Conservation (phyloP, 2,113 vertebrate species). For the Nanorana parkeri region DNA sequence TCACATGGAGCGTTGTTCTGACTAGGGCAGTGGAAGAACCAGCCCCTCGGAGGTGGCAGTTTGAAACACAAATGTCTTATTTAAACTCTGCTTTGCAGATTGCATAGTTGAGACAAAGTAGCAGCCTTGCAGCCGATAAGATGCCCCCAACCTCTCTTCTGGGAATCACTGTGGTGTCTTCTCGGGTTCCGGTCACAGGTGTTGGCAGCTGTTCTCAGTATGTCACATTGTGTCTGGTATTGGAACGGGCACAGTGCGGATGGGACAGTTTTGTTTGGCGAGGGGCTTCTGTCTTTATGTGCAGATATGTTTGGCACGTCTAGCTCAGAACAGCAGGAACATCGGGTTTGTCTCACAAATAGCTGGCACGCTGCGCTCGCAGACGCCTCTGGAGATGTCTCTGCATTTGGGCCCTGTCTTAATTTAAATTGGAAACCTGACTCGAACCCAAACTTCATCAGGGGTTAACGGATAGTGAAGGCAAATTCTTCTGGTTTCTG, state of each 20-base stretch:
- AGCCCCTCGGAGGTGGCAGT: too few relatives aligned
- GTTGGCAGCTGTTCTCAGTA: constrained; percentile 28
- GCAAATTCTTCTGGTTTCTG: constrained; percentile 51
- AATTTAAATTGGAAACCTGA: constrained; percentile 37
- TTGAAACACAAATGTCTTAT: too few relatives aligned
- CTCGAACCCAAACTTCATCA: constrained; percentile 2
- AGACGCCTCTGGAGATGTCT: constrained; percentile 7
- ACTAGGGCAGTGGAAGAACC: too few relatives aligned
- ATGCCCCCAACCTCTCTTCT: too few relatives aligned
- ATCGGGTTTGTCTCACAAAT: constrained; percentile 1
- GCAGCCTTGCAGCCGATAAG: too few relatives aligned
- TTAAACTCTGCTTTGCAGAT: too few relatives aligned
- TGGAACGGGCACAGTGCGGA: not conserved
- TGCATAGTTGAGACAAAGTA: too few relatives aligned
- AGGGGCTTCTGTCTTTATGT: not conserved
- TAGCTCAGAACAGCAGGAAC: not conserved
- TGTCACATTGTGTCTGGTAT: not conserved
- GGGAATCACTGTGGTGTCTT: not conserved
- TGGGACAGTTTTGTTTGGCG: constrained; percentile 1
- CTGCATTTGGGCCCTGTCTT: not conserved
- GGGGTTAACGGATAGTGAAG: constrained; percentile 25
- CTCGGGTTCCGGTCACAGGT: not conserved
- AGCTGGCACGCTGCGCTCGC: not conserved
- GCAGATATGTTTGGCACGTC: constrained; percentile 30
- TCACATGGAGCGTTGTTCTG: too few relatives aligned